Evolutionary conservation across 2,888 invertebrate species (phyloP), one percentile per base, ranked within the genome.

Genomic region (Odontomyia ornata): DNA sequence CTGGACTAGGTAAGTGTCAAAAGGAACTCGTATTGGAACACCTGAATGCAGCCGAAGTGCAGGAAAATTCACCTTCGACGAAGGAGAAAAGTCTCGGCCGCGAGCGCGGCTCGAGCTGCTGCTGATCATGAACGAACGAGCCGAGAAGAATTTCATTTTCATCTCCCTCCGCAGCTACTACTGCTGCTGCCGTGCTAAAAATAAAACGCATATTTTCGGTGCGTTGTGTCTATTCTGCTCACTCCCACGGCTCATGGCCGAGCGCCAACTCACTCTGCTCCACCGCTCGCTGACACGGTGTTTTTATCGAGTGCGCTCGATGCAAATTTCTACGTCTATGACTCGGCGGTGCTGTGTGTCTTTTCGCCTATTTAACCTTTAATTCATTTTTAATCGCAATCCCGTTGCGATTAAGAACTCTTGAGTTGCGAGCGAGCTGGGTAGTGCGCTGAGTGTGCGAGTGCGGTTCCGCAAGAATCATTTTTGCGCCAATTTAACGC

Each of bases 131-230:
- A 67, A 75, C 60, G 67, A 72, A 56, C 71, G 64, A 52, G 56
- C 60, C 28, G 72, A 72, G 76, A 77, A 76, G 76, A 76, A 72
- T 78, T 76, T 76, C 72, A 78, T 76, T 76, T 73, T 73, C 57
- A 43, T 73, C 43, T 73, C 57, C 57, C 57, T 73, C 57, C 47
- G 60, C 56, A 18, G 28, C 56, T 27, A 28, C 76, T 46, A 28
- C 57, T 27, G 60, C 56, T n/a, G 28, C 56, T 27, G 56, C 76
- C 28, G 43, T 79, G 78, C 78, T 79, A 79, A 79, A 79, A 79
- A 79, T 79, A 79, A 78, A 79, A 79, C 78, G 78, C 77, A 77
- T 79, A 78, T 77, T 76, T 78, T 79, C 57, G 71, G 76, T 79
- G 78, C 78, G 77, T 77, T 77, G 72, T 65, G 43, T 47, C 52